Percentiles rank a stretch among this genome's conserved stretches.
phyloP scores from a whole-genome alignment of 2,888 invertebrate genomes.

The Lycaena phlaeas region DNA sequence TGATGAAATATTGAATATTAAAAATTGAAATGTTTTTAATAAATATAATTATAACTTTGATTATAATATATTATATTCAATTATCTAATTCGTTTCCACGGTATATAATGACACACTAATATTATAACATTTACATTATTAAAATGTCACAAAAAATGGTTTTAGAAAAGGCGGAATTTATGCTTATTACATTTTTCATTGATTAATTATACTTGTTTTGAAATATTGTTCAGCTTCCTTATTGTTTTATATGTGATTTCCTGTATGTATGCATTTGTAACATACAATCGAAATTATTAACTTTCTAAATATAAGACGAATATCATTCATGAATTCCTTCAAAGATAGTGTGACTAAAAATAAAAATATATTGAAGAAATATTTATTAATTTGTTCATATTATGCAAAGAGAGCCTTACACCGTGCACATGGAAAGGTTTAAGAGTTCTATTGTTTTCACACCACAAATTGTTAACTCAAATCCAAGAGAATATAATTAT shows the following conservation, averaged over 20 bases:
- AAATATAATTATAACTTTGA: too few relatives aligned
- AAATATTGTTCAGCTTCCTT: not conserved
- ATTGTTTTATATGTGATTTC: not conserved
- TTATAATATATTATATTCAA: too few relatives aligned
- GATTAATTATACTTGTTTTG: too few relatives aligned
- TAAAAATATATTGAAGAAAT: not conserved
- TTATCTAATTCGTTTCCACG: too few relatives aligned
- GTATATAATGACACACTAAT: too few relatives aligned
- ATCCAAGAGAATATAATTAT: too few relatives aligned
- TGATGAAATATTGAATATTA: too few relatives aligned
- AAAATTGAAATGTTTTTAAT: too few relatives aligned
- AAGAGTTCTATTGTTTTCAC: conserved; percentile 20
- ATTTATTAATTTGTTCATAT: not conserved
- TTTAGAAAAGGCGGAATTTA: too few relatives aligned
- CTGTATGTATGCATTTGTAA: not conserved
- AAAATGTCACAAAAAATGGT: too few relatives aligned
- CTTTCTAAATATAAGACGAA: not conserved
- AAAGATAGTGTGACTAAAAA: not conserved
- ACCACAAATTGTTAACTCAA: not conserved
- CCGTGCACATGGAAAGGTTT: conserved; percentile 12
- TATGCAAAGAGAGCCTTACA: not conserved
- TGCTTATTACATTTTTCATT: too few relatives aligned
- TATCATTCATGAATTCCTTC: not conserved
- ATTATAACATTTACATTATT: too few relatives aligned
- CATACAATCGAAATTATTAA: not conserved